A percentile compares a stretch with the other conserved stretches of the same genome.
Conservation (phyloP, 2,113 vertebrate genomes). For the Paradisaea rubra region DNA sequence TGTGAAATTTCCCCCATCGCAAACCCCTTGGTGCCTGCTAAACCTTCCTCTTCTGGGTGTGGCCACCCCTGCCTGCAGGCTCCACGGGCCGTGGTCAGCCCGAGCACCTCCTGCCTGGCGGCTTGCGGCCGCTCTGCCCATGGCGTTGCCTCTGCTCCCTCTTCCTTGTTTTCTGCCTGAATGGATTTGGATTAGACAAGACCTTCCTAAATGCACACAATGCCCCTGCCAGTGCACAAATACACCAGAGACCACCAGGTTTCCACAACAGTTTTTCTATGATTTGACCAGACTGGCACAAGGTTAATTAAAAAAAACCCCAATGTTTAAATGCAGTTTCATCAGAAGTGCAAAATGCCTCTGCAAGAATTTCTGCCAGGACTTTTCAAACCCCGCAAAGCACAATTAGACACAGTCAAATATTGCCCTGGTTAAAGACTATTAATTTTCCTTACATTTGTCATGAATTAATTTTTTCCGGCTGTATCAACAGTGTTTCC, state of each 20-base stretch:
- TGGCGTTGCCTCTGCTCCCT: neutral
- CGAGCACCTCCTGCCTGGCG: rapidly evolving
- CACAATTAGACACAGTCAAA: slow-evolving; percentile 71
- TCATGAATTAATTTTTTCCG: slow-evolving; percentile 64
- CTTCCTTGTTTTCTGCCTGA: neutral
- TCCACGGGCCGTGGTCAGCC: rapidly evolving
- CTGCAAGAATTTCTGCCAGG: neutral
- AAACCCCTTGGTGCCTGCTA: neutral
- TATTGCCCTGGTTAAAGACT: slow-evolving; percentile 69
- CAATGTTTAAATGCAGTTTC: slow-evolving; percentile 8
- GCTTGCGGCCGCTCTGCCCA: rapidly evolving
- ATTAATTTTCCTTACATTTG: slow-evolving; percentile 69
- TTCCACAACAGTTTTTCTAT: neutral
- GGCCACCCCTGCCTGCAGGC: neutral
- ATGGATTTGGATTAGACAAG: neutral
- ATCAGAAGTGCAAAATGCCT: neutral
- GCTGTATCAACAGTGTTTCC: slow-evolving; percentile 63
- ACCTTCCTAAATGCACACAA: neutral
- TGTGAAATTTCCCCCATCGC: too few species aligned
- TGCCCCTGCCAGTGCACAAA: neutral
- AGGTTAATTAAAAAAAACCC: neutral
- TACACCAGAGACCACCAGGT: neutral
- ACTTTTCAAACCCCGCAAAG: slow-evolving; percentile 20
- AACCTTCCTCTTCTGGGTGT: neutral
- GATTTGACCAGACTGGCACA: neutral